These are phyloP conservation scores for Cephus nigrinus DNA, from an alignment of 2,888 invertebrate genomes.

Conservation along the genomic window DNA sequence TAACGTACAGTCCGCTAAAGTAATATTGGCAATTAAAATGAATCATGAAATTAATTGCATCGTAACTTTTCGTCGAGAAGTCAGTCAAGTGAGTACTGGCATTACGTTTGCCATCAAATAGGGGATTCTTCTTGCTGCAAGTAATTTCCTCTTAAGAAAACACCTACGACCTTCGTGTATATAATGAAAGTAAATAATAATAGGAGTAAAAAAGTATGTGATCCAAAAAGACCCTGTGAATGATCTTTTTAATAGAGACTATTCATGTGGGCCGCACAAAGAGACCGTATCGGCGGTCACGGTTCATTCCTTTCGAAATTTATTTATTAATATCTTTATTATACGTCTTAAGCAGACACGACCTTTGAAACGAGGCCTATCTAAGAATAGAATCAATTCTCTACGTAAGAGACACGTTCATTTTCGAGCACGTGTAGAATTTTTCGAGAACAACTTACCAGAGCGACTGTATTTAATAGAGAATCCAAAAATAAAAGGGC, in stretches of 20 bases:
- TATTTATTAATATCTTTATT: constrained; percentile 38
- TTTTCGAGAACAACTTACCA: not conserved
- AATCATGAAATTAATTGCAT: not conserved
- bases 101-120: not conserved
- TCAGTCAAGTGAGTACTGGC: not conserved
- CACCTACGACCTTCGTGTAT: not conserved
- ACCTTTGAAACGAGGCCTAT: constrained; percentile 7
- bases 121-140: not conserved
- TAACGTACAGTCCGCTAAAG: constrained; percentile 15
- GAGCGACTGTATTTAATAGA: not conserved
- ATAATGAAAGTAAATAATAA: not conserved
- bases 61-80: not conserved
- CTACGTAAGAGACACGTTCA: constrained; percentile 7
- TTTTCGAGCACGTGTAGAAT: not conserved
- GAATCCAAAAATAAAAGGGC: not conserved
- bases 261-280: constrained; percentile 34
- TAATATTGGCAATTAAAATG: constrained; percentile 1
- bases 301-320: constrained; percentile 36
- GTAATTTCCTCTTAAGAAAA: not conserved
- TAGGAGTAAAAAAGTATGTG: not conserved
- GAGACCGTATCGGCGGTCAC: constrained; percentile 26
- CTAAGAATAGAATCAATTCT: constrained; percentile 18
- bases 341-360: not conserved
- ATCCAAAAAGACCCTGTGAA: not conserved
- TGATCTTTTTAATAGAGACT: constrained; percentile 30